A percentile compares a stretch with the other conserved stretches of the same genome.
Evolutionary conservation across 2,888 invertebrate genomes (phyloP).

Genomic region (Neelides folsomi): DNA sequence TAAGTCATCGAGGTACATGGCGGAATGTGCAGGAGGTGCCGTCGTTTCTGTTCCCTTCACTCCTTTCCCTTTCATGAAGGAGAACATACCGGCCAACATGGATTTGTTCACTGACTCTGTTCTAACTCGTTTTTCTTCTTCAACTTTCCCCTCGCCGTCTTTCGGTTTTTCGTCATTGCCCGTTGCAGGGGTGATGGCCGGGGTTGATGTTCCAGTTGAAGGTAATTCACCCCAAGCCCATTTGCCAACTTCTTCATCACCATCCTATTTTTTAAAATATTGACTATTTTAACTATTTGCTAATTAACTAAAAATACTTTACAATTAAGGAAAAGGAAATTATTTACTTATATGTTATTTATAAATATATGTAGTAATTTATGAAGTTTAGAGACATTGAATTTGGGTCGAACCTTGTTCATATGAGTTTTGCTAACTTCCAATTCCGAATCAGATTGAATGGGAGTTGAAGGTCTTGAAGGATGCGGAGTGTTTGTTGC

Average conservation of each 20-base stretch:
- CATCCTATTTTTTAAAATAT: too few relatives aligned
- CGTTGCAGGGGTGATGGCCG: slow-evolving; percentile 21
- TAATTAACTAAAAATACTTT: too few relatives aligned
- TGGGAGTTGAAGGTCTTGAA: slow-evolving; percentile 66
- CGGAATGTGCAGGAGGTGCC: slow-evolving; percentile 44
- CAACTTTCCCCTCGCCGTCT: slow-evolving; percentile 9
- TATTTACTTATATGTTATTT: too few relatives aligned
- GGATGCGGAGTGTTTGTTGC: slow-evolving; percentile 37
- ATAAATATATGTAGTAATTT: too few relatives aligned
- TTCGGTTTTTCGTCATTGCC: too few relatives aligned
- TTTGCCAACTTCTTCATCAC: slow-evolving; percentile 31
- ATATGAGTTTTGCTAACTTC: slow-evolving; percentile 43
- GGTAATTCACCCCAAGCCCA: slow-evolving; percentile 33
- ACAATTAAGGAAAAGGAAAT: too few relatives aligned
- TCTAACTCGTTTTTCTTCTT: slow-evolving; percentile 39
- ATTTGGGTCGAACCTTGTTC: too few relatives aligned
- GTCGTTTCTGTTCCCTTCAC: slow-evolving; percentile 36
- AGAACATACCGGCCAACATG: slow-evolving; percentile 80
- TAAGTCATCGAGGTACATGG: slow-evolving; percentile 82
- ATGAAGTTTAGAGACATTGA: too few relatives aligned
- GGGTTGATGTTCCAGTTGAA: slow-evolving; percentile 29
- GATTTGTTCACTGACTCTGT: slow-evolving; percentile 40
- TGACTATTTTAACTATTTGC: too few relatives aligned
- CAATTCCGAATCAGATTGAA: slow-evolving; percentile 88
- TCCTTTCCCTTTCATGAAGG: slow-evolving; percentile 67